phyloP scores from a whole-genome alignment of 2,113 vertebrate species.

The Amazona guildingii region DNA sequence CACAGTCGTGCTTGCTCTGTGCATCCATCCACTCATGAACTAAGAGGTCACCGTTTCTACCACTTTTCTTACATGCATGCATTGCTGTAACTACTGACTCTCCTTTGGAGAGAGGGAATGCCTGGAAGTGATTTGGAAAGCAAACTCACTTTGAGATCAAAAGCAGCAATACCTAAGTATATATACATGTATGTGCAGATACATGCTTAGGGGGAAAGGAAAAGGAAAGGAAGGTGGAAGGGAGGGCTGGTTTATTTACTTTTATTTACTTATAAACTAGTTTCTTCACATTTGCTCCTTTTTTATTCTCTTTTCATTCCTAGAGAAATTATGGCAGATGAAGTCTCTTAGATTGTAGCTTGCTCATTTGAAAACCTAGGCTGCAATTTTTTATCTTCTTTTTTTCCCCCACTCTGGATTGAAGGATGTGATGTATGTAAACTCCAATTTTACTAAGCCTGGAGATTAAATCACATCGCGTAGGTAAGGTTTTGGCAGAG shows the following conservation, averaged over 20 bases:
- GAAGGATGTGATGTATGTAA: background rate
- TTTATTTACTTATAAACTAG: background rate
- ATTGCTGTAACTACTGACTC: background rate
- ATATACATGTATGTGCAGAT: background rate
- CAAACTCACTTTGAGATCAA: background rate
- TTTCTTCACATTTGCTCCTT: background rate
- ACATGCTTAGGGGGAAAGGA: background rate
- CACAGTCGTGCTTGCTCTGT: background rate
- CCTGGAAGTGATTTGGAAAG: background rate
- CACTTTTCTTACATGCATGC: background rate
- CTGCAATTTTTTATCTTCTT: background rate
- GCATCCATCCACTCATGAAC: background rate
- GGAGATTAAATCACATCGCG: conserved; percentile 10
- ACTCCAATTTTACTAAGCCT: background rate
- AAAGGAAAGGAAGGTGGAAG: background rate
- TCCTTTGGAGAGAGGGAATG: background rate
- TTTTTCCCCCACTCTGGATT: background rate
- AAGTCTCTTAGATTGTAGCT: background rate
- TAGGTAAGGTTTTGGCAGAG: conserved; percentile 51
- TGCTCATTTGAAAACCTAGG: conserved; percentile 14
- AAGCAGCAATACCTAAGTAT: background rate
- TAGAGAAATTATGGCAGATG: background rate
- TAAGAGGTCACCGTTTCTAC: background rate
- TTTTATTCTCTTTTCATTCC: background rate
- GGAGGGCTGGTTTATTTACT: background rate